Base-by-base conservation (phyloP, 2,888 invertebrate genomes). In the Barypeithes pellucidus region DNA sequence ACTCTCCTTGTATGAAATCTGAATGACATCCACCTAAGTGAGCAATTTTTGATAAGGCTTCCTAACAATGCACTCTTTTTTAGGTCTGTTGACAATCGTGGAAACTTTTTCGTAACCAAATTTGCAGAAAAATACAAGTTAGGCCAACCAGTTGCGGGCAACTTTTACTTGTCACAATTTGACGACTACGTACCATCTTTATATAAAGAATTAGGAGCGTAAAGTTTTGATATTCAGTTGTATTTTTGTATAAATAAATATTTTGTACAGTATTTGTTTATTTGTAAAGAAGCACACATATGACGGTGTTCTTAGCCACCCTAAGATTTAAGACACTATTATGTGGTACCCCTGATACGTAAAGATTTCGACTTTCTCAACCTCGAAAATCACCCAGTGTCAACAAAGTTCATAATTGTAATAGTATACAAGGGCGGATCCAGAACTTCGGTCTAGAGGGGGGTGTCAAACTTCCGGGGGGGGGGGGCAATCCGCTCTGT, bases 151-250 rank as follows among this genome's bases (percentile, higher is more conserved):
- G 87, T 96, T 14, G 95, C 95, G 65, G 96, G 94, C 16, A 97
- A 96, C 84, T 92, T 96, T 83, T 97, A 92, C 83, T 92, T 93
- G 82, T 95, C 96, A 0, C 91, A 94, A 83, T 96, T 89, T 85
- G 96, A 97, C 82, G 93, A 94, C 80, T 96, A 95, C 81, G 96
- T 96, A 0, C 96, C 96, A 0, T 89, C 89, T 67, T 86, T 97
- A 2, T 95, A 96, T 86, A 92, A 95, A 83, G 94, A 96, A 82
- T 33, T 73, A 3, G 73, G 73, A 12, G 73, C 73, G 12, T 73
- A 68, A 73, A 9, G 1, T 16, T 57, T 57, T 33, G 18, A 18
- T 29, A 29, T n/a, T 24, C 24, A 52, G n/a, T 29, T 52, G n/a
- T 24, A 12, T 18, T 52, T n/a, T 50, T 50, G 12, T 22, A 50